Conservation (phyloP, 2,888 invertebrate species). For the Alsophila aescularia region DNA sequence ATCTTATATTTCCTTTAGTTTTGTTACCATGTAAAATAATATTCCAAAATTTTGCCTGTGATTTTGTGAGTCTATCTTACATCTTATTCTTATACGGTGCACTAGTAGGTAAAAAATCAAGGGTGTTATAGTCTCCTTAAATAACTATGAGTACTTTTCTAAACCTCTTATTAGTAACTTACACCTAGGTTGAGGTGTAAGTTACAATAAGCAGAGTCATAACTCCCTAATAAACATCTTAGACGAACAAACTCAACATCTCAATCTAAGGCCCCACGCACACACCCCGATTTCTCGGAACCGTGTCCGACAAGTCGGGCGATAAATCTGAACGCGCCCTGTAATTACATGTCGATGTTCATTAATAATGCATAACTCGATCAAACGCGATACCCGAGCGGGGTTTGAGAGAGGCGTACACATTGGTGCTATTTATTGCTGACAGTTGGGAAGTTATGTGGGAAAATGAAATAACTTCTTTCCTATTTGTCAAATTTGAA, state of each 20-base stretch:
- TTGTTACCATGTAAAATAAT: too few relatives aligned
- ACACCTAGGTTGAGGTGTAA: not conserved
- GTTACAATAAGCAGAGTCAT: not conserved
- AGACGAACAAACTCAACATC: slow-evolving; percentile 27
- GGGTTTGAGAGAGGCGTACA: slow-evolving; percentile 45
- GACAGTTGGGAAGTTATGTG: slow-evolving; percentile 35
- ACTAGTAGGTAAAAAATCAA: too few relatives aligned
- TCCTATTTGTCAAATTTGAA: not conserved
- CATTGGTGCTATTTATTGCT: slow-evolving; percentile 33
- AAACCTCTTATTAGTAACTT: not conserved
- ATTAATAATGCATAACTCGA: slow-evolving; percentile 84
- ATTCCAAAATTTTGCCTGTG: too few relatives aligned
- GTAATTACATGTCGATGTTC: slow-evolving; percentile 75
- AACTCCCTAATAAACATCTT: slow-evolving; percentile 18
- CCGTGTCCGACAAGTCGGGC: slow-evolving; percentile 32
- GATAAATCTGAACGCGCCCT: slow-evolving; percentile 69
- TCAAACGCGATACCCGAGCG: slow-evolving; percentile 61
- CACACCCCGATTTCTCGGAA: slow-evolving; percentile 36
- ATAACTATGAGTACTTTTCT: not conserved
- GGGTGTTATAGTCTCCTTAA: too few relatives aligned
- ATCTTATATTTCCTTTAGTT: too few relatives aligned
- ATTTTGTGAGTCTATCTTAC: too few relatives aligned
- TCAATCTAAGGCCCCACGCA: slow-evolving; percentile 39
- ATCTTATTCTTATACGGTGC: too few relatives aligned
- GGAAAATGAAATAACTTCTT: slow-evolving; percentile 2